Percentiles rank a stretch among this genome's conserved stretches.
These are phyloP conservation scores for Euleptes europaea DNA, from an alignment of 2,113 vertebrate species.

Conservation along the genomic window DNA sequence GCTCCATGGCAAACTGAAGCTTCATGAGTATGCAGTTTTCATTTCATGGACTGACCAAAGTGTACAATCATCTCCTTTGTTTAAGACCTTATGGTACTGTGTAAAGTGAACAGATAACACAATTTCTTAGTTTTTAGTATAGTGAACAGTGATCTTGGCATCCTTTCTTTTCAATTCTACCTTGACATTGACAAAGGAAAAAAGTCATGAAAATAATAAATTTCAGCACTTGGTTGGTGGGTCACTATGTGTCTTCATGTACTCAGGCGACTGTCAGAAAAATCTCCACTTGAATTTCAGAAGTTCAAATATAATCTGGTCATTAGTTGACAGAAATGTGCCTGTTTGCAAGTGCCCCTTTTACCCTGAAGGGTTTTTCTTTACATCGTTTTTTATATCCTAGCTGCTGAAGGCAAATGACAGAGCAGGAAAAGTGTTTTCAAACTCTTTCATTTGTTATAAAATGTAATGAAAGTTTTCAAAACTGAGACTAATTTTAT, in stretches of 20 bases:
- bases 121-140: not conserved
- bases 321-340: not conserved
- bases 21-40: too few relatives aligned
- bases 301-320: slow-evolving; percentile 2
- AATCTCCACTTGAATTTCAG: not conserved
- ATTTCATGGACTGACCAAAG: not conserved
- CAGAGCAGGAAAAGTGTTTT: not conserved
- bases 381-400: not conserved
- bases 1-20: too few relatives aligned
- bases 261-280: not conserved
- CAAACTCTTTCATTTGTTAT: rapidly evolving
- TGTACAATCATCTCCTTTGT: too few relatives aligned
- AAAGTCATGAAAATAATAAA: not conserved
- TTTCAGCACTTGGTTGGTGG: not conserved
- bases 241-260: not conserved
- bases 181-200: not conserved
- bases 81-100: too few relatives aligned
- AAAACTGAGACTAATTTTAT: not conserved
- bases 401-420: not conserved
- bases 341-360: not conserved
- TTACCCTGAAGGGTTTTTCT: slow-evolving; percentile 14
- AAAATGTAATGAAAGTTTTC: not conserved
- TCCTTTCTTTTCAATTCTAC: not conserved
- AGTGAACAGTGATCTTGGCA: not conserved
- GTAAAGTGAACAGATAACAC: not conserved